Percentiles rank a stretch among this genome's conserved stretches.
These are phyloP conservation scores for Cassiopea andromeda DNA, from an alignment of 30 jellyfish, hydroid and myxozoan species.

Conservation along the genomic window DNA sequence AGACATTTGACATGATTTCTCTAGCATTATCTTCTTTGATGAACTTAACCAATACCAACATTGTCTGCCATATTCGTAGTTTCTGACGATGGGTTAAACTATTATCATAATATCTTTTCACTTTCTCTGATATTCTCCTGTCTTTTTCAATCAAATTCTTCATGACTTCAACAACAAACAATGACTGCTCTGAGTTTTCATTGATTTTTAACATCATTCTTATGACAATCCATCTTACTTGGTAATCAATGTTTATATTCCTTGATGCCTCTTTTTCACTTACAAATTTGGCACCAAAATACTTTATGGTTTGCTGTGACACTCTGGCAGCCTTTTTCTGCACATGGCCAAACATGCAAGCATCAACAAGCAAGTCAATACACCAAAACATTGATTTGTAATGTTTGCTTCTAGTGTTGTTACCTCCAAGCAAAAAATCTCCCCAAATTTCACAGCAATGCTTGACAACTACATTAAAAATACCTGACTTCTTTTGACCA, in stretches of 20 bases:
- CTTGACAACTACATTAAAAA: slow-evolving; percentile 52
- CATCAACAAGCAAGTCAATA: slow-evolving; percentile 60
- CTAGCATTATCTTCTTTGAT: slow-evolving; percentile 27
- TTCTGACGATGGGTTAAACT: slow-evolving; percentile 90
- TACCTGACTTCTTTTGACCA: slow-evolving; percentile 76
- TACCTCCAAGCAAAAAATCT: neutral
- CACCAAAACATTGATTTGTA: slow-evolving; percentile 1
- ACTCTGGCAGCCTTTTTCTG: slow-evolving; percentile 67
- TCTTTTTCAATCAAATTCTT: slow-evolving; percentile 58
- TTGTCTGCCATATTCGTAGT: slow-evolving; percentile 87
- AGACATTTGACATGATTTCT: slow-evolving; percentile 18
- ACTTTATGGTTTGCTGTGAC: slow-evolving; percentile 26
- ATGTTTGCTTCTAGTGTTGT: neutral
- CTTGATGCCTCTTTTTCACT: slow-evolving; percentile 14
- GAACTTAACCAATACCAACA: slow-evolving; percentile 58
- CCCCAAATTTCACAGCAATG: slow-evolving; percentile 68
- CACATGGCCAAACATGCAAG: slow-evolving; percentile 84
- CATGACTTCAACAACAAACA: slow-evolving; percentile 32
- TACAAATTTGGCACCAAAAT: slow-evolving; percentile 26
- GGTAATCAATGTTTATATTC: slow-evolving; percentile 60
- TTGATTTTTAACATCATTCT: slow-evolving; percentile 32
- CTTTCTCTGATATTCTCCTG: slow-evolving; percentile 24
- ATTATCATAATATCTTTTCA: slow-evolving; percentile 74
- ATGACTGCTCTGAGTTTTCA: neutral
- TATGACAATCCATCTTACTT: slow-evolving; percentile 59